Evolutionary conservation across 2,113 vertebrate genomes (phyloP), one percentile per base, ranked within the genome.

Genomic region (Hucho hucho): DNA sequence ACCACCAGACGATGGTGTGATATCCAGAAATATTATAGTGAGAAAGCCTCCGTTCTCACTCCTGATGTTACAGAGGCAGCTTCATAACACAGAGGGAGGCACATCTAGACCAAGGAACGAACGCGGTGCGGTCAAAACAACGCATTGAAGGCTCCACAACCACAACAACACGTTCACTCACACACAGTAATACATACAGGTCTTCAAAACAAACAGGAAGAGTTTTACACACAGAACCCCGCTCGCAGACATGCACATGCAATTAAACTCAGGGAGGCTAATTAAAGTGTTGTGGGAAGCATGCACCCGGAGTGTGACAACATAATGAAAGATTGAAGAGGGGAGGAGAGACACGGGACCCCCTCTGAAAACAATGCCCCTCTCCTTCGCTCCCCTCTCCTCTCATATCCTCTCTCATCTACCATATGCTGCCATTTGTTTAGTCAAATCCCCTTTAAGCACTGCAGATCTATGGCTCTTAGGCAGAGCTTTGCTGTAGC

Each of bases 381-480:
- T 70, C 47, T 76, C 72, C 81, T 76, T 79, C 83, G 86, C 83
- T 81, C 86, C 84, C 81, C 85, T 83, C 86, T 81, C 83, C 84
- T 25, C 37, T 37, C 37, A 11, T 43, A 74, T 75, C 73, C 70
- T 79, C 78, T 90, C 91, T 91, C 91, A 92, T 94, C 92, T 92
- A 90, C 92, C 93, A 94, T 94, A 94, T 94, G 93, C 90, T 93
- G 90, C 91, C 88, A 91, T 93, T 94, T 94, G 94, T 93, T 93
- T 92, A 84, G 89, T 91, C 89, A 88, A 93, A 92, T 91, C 89
- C 84, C 90, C 87, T 88, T 90, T 85, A 90, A 87, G 90, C 86
- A 83, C 74, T 22, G 79, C 87, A 86, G 86, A 82, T 83, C 37
- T 43, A 71, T 80, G 80, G 86, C 88, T 87, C 70, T 73, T 80